These are phyloP conservation scores for Xiphorhynchus erythropygius DNA, from an alignment of 2,797 vertebrate genomes.

Conservation along the genomic window DNA sequence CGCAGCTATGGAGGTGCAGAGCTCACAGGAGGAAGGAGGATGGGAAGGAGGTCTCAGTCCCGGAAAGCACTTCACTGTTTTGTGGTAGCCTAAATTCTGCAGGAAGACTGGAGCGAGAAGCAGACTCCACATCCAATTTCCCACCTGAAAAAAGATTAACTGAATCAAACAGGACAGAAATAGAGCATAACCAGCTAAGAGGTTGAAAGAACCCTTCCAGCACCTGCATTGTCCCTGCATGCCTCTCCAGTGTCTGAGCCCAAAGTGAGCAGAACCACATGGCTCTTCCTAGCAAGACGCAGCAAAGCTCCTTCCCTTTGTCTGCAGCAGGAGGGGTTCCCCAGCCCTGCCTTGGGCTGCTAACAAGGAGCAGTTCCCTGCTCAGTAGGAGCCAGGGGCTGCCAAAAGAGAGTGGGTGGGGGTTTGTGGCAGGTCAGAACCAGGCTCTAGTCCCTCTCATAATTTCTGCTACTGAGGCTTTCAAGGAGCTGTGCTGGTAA, in stretches of 20 bases:
- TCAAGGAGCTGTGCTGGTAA: background rate
- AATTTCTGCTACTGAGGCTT: background rate
- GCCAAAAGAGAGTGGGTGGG: background rate
- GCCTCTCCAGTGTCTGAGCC: background rate
- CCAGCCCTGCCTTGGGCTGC: background rate
- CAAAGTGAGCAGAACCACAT: background rate
- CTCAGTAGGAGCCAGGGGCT: background rate
- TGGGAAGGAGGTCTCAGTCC: background rate
- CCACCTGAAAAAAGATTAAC: background rate
- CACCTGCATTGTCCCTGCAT: background rate
- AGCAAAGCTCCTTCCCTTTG: background rate
- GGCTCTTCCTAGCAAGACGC: background rate
- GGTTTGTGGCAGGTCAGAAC: background rate
- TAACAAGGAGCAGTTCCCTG: background rate
- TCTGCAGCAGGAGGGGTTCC: background rate
- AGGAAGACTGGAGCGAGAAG: background rate
- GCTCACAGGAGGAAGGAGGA: background rate
- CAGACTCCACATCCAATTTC: background rate
- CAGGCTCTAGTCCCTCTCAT: accelerated
- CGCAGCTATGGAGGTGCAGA: background rate
- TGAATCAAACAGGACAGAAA: background rate
- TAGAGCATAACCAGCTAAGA: background rate
- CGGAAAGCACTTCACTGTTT: accelerated
- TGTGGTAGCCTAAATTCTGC: background rate
- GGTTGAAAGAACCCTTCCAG: background rate